A percentile compares a stretch with the other conserved stretches of the same genome.
Evolutionary conservation across 2,888 invertebrate genomes (phyloP).

Genomic region (Pyrrhia umbra): DNA sequence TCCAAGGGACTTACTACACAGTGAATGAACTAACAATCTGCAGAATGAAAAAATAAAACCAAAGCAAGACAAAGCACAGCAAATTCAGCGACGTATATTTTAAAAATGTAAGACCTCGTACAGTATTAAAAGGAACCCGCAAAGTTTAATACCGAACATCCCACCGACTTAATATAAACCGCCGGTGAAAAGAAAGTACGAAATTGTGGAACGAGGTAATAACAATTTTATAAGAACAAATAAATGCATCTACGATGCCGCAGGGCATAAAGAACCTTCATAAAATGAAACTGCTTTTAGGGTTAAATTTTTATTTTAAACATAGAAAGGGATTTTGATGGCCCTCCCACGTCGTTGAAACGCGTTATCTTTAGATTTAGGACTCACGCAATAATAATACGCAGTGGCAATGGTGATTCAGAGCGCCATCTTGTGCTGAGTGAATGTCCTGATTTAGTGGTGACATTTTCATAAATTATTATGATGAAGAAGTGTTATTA

Average conservation of each 20-base stretch:
- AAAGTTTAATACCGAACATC: slow-evolving; percentile 68
- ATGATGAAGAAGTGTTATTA: slow-evolving; percentile 58
- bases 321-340: slow-evolving; percentile 89
- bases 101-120: slow-evolving; percentile 63
- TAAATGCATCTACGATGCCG: slow-evolving; percentile 80
- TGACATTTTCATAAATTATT: slow-evolving; percentile 70
- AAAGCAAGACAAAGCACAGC: slow-evolving; percentile 48
- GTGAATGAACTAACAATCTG: slow-evolving; percentile 15
- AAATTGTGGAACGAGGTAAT: slow-evolving; percentile 75
- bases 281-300: slow-evolving; percentile 84
- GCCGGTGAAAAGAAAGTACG: slow-evolving; percentile 68
- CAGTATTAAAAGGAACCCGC: slow-evolving; percentile 72
- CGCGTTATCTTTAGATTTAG: slow-evolving; percentile 87
- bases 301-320: slow-evolving; percentile 90
- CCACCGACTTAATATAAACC: slow-evolving; percentile 68
- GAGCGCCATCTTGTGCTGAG: slow-evolving; percentile 50
- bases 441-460: slow-evolving; percentile 72
- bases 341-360: slow-evolving; percentile 82
- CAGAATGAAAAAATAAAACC: slow-evolving; percentile 24
- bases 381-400: slow-evolving; percentile 78
- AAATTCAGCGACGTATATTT: slow-evolving; percentile 58
- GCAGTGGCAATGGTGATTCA: slow-evolving; percentile 71
- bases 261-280: slow-evolving; percentile 79
- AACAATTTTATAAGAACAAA: slow-evolving; percentile 84
- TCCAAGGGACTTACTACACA: background rate